These are phyloP conservation scores for Actenoides hombroni DNA, from an alignment of 2,113 vertebrate genomes.

Conservation along the genomic window DNA sequence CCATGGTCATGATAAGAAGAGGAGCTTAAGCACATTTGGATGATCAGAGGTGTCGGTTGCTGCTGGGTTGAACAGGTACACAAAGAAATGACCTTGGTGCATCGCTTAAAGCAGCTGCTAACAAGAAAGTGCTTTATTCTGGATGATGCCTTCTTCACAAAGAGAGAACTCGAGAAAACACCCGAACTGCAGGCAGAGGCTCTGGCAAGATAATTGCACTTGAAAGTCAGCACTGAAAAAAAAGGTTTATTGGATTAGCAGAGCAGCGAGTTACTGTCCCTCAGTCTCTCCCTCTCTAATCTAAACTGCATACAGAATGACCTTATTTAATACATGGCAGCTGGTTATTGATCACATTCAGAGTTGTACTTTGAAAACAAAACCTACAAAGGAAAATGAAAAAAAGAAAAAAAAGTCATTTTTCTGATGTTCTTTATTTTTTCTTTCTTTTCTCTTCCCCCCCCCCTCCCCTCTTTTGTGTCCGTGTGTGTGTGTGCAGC, in stretches of 20 bases:
- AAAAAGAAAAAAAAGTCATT: background rate
- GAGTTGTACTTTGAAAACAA: background rate
- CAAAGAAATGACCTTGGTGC: background rate
- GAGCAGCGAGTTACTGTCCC: background rate
- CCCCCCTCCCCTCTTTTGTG: background rate
- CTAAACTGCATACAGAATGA: background rate
- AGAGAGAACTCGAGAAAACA: background rate
- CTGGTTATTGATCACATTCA: constrained; percentile 67
- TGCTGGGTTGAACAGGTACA: fast-evolving
- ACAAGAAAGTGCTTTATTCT: background rate
- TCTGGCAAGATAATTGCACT: background rate
- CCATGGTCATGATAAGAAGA: background rate
- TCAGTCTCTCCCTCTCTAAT: background rate
- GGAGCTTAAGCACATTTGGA: background rate
- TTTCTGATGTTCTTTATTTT: constrained; percentile 63
- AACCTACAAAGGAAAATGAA: background rate
- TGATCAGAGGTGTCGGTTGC: background rate
- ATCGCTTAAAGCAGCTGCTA: background rate
- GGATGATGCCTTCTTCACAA: background rate
- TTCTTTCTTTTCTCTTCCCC: constrained; percentile 12
- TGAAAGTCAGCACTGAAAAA: background rate
- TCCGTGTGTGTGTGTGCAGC: constrained; percentile 65
- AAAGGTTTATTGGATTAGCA: constrained; percentile 26
- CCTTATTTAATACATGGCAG: background rate
- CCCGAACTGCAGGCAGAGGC: background rate